Evolutionary conservation across 2,888 invertebrate species (phyloP), one percentile per base, ranked within the genome.

Genomic region (Alloplasta piceator): DNA sequence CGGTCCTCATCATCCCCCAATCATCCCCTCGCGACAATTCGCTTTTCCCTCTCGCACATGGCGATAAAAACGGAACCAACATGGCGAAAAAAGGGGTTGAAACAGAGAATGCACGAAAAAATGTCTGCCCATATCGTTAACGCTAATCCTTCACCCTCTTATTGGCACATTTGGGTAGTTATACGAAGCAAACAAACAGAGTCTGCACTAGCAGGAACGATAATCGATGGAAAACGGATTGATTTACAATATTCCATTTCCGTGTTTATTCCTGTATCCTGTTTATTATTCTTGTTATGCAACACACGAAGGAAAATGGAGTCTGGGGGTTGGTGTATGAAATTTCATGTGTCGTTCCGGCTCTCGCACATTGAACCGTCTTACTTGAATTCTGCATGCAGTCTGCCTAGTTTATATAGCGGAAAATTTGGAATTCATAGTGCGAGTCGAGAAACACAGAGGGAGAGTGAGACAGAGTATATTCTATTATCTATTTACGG

Each of bases 401-500:
- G 55, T 73, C 50, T 52, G 46, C 39, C 43, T 26, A 39, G 56
- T 55, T 16, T 39, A 50, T 48, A 52, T 63, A 61, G 14, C 46
- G 48, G 64, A 36, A 43, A 70, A 75, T 71, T 70, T 66, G 64
- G 79, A 71, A 74, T 75, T 80, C 66, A 75, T 75, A 66, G 70
- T 50, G 58, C 64, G 68, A 64, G 43, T 12, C 48, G 43, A 56
- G 52, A 50, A 43, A 64, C 58, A 6, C 10, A 10, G 43, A 10
- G 43, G 43, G 4, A 10, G 43, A 10, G 26, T 26, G n/a, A 14
- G n/a, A 6, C 60, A 6, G n/a, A 64, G 74, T 74, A 26, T 26
- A 78, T 72, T 80, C 66, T 80, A 71, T 80, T 80, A 75, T 75
- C 70, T 71, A 75, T 80, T 64, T 64, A 80, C 71, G 74, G 66